These are phyloP conservation scores for Cephonodes hylas DNA, from an alignment of 2,888 invertebrate genomes.

Conservation along the genomic window DNA sequence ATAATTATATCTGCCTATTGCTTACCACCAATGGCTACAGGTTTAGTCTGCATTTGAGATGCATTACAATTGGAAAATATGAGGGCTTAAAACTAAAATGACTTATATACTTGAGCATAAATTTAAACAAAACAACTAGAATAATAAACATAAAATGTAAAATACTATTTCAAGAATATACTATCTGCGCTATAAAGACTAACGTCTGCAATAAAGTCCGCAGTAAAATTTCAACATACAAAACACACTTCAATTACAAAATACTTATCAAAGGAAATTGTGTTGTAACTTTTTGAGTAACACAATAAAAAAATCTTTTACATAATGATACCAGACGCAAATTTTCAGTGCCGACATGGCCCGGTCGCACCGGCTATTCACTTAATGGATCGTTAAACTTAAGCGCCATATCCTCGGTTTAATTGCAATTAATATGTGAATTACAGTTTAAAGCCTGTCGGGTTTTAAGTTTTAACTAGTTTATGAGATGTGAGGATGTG, in stretches of 20 bases:
- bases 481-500: not conserved
- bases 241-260: constrained; percentile 17
- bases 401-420: not conserved
- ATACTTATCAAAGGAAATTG: constrained; percentile 19
- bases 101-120: too few relatives aligned
- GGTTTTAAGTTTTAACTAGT: not conserved
- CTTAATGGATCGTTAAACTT: constrained; percentile 12
- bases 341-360: not conserved
- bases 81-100: too few relatives aligned
- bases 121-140: too few relatives aligned
- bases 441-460: not conserved
- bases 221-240: not conserved
- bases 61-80: too few relatives aligned
- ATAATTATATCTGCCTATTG: too few relatives aligned
- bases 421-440: constrained; percentile 7
- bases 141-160: too few relatives aligned
- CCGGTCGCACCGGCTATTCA: not conserved
- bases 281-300: constrained; percentile 14
- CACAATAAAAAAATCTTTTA: constrained; percentile 11
- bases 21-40: too few relatives aligned
- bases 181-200: not conserved
- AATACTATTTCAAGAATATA: not conserved
- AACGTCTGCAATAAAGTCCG: not conserved
- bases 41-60: too few relatives aligned
- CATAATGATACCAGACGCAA: constrained; percentile 7